phyloP scores from a whole-genome alignment of 2,888 invertebrate genomes.

The Metallyticus violacea region DNA sequence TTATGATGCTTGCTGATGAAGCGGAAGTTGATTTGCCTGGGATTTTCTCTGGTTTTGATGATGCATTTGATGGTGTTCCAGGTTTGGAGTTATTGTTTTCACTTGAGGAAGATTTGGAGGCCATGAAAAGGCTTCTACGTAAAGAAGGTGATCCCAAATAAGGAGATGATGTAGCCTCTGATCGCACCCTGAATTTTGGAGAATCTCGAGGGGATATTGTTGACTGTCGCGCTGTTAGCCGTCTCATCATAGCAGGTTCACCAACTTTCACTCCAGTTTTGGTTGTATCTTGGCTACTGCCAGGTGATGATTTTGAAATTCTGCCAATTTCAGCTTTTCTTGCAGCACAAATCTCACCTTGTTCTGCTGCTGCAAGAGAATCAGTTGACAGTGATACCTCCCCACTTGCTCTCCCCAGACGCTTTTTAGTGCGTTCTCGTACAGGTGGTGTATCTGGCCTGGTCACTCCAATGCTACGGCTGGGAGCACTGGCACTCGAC shows the following conservation, averaged over 20 bases:
- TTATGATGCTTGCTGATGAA: constrained; percentile 5
- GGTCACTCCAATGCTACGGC: constrained; percentile 11
- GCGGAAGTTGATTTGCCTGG: not conserved
- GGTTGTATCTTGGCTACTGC: not conserved
- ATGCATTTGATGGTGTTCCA: not conserved
- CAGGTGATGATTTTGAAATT: not conserved
- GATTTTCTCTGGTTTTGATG: constrained; percentile 10
- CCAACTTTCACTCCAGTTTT: constrained; percentile 11
- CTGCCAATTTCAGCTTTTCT: not conserved
- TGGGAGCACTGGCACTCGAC: constrained; percentile 18
- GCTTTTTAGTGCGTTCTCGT: constrained; percentile 11
- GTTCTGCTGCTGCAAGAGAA: constrained; percentile 45
- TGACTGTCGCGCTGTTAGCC: constrained; percentile 14
- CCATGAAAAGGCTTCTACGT: constrained; percentile 52
- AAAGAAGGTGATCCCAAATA: constrained; percentile 49
- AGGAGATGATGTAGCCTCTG: constrained; percentile 36
- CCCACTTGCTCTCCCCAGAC: constrained; percentile 33
- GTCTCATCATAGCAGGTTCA: not conserved
- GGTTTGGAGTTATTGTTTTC: not conserved
- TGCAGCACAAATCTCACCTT: constrained; percentile 11
- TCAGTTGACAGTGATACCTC: constrained; percentile 47
- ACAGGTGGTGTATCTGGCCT: constrained; percentile 23
- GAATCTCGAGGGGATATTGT: constrained; percentile 38
- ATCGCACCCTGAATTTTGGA: constrained; percentile 38
- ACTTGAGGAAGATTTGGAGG: constrained; percentile 49